phyloP scores from a whole-genome alignment of 2,797 vertebrate species.

The Oryzias sinensis region DNA sequence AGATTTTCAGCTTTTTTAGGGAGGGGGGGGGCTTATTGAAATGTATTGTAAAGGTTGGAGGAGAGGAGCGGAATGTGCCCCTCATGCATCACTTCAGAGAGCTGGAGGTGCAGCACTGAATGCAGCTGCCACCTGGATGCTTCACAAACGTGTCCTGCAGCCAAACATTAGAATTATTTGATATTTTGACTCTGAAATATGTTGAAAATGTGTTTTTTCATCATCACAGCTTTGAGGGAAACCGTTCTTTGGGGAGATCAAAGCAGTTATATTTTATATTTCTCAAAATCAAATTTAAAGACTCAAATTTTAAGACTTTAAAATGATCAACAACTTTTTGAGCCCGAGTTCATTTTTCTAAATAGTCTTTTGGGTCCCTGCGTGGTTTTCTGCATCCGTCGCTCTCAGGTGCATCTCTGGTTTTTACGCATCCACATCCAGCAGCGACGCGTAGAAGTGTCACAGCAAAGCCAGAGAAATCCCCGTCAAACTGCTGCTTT shows the following conservation, averaged over 20 bases:
- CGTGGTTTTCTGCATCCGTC: neutral
- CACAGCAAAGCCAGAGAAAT: rapidly evolving
- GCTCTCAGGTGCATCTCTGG: no score
- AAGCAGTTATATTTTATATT: no score
- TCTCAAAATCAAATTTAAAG: no score
- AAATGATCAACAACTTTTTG: no score
- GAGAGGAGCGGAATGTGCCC: conserved; percentile 1
- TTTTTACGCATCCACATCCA: neutral
- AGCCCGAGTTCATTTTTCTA: no score
- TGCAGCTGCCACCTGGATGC: conserved; percentile 4
- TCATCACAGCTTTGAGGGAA: no score
- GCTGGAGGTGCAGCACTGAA: conserved; percentile 3
- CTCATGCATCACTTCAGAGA: conserved; percentile 1
- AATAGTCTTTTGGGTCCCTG: neutral
- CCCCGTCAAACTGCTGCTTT: neutral
- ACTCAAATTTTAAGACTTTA: no score
- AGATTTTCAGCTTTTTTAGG: neutral
- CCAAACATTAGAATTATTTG: no score
- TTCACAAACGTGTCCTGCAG: neutral
- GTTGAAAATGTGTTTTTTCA: no score
- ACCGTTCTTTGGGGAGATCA: no score
- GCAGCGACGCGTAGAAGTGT: neutral
- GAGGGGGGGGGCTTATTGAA: neutral
- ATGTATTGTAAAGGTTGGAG: neutral
- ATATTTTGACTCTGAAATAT: no score